Percentiles rank a stretch among this genome's conserved stretches.
Evolutionary conservation across 1,140 invertebrate species (phyloP).

Genomic region (Halictus rubicundus): DNA sequence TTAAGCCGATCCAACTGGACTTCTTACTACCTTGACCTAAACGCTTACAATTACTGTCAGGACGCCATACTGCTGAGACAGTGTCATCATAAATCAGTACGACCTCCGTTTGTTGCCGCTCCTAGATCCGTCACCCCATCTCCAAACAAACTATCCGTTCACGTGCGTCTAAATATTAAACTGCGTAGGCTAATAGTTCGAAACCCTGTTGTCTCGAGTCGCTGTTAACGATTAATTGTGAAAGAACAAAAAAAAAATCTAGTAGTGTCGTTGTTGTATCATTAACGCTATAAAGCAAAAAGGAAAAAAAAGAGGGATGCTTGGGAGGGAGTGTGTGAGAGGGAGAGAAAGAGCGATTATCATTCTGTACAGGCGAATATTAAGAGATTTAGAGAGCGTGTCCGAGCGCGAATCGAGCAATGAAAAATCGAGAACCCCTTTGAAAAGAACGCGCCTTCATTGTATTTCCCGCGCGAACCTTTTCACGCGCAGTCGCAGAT

Average conservation of each 20-base stretch:
- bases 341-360: slow-evolving; percentile 7
- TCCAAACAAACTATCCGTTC: slow-evolving; percentile 24
- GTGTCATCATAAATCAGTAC: background rate
- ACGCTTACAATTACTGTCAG: too few relatives aligned
- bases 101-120: slow-evolving; percentile 31
- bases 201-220: slow-evolving; percentile 47
- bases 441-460: background rate
- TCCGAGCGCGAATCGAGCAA: slow-evolving; percentile 24
- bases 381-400: background rate
- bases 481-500: background rate
- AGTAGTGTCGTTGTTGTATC: slow-evolving; percentile 49
- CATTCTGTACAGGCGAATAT: slow-evolving; percentile 59
- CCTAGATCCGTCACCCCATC: background rate
- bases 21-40: too few relatives aligned
- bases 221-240: slow-evolving; percentile 41
- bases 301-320: too few relatives aligned
- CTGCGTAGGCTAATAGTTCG: slow-evolving; percentile 43
- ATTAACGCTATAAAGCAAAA: slow-evolving; percentile 21
- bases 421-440: slow-evolving; percentile 35
- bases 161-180: slow-evolving; percentile 37
- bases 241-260: slow-evolving; percentile 45
- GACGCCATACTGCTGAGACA: too few relatives aligned
- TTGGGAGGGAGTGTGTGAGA: too few relatives aligned
- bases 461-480: background rate
- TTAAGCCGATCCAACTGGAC: too few relatives aligned